Conservation (phyloP, 1,140 invertebrate species). For the Delia radicum region DNA sequence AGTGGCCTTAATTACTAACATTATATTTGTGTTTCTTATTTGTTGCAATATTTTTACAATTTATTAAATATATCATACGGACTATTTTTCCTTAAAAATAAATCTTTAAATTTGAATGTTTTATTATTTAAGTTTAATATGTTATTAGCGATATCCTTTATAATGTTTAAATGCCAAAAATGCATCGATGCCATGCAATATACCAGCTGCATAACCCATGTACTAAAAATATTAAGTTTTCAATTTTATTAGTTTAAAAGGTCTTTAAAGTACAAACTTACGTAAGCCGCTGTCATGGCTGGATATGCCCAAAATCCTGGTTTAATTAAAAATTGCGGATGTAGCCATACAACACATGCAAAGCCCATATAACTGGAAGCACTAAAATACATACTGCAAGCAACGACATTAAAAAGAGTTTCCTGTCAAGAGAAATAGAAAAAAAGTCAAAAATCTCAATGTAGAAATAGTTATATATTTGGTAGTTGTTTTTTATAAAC, state of each 20-base stretch:
- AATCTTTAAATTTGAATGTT: not conserved
- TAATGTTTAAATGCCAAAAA: slow-evolving; percentile 70
- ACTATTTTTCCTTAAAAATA: not conserved
- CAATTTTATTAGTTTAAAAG: not conserved
- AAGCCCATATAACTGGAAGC: slow-evolving; percentile 75
- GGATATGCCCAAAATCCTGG: slow-evolving; percentile 69
- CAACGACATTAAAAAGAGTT: slow-evolving; percentile 72
- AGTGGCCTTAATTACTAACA: not conserved
- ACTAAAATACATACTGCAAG: slow-evolving; percentile 73
- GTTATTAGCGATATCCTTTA: slow-evolving; percentile 60
- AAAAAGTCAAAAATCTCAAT: no score
- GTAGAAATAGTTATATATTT: no score
- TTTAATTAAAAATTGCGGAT: slow-evolving; percentile 62
- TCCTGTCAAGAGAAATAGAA: slow-evolving; percentile 62
- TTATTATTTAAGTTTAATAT: not conserved
- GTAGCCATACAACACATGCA: slow-evolving; percentile 71
- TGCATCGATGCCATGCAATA: slow-evolving; percentile 72
- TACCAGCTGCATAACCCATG: slow-evolving; percentile 68
- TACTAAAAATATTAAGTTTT: slow-evolving; percentile 62
- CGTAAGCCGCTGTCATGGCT: slow-evolving; percentile 80
- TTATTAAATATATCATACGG: not conserved
- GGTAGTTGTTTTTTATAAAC: no score
- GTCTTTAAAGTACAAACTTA: no score
- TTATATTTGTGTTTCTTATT: not conserved
- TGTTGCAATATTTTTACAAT: no score